Conservation (phyloP, 1,140 invertebrate genomes). For the Macrocentrus cingulum region DNA sequence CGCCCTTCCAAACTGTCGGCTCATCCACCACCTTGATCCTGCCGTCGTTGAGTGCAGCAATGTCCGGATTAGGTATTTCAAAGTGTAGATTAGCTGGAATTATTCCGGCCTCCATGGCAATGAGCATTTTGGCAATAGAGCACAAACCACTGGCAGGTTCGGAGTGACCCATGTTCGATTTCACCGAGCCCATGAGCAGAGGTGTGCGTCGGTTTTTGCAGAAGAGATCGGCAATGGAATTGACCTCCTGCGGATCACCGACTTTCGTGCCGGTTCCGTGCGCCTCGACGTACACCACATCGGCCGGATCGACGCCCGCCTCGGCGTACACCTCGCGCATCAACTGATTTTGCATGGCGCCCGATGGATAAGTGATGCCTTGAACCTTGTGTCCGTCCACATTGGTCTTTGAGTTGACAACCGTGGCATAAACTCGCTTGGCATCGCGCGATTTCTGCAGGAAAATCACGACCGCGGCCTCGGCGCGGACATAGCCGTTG, state of each 20-base stretch:
- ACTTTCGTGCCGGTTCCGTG: slow-evolving; percentile 95
- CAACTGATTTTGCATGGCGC: slow-evolving; percentile 82
- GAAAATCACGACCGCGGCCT: slow-evolving; percentile 79
- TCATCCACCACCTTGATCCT: slow-evolving; percentile 83
- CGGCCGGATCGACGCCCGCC: slow-evolving; percentile 75
- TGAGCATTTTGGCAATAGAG: slow-evolving; percentile 85
- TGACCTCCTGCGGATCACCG: slow-evolving; percentile 95
- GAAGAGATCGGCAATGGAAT: slow-evolving; percentile 89
- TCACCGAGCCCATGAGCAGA: slow-evolving; percentile 90
- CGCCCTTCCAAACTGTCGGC: slow-evolving; percentile 79
- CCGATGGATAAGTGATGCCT: slow-evolving; percentile 90
- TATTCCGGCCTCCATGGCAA: slow-evolving; percentile 84
- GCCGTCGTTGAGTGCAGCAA: slow-evolving; percentile 84
- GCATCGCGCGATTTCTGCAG: slow-evolving; percentile 78
- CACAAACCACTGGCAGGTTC: slow-evolving; percentile 92
- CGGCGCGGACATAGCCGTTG: slow-evolving; percentile 88
- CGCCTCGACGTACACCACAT: slow-evolving; percentile 88
- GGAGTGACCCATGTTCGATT: slow-evolving; percentile 97
- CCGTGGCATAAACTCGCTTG: slow-evolving; percentile 80
- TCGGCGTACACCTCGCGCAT: slow-evolving; percentile 84
- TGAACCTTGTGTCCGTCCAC: slow-evolving; percentile 87
- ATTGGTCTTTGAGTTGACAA: slow-evolving; percentile 85
- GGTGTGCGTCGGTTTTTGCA: slow-evolving; percentile 80
- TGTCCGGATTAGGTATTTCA: slow-evolving; percentile 82
- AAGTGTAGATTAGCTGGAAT: slow-evolving; percentile 93